Evolutionary conservation across 2,113 vertebrate species (phyloP).

Genomic region (Cygnus atratus): DNA sequence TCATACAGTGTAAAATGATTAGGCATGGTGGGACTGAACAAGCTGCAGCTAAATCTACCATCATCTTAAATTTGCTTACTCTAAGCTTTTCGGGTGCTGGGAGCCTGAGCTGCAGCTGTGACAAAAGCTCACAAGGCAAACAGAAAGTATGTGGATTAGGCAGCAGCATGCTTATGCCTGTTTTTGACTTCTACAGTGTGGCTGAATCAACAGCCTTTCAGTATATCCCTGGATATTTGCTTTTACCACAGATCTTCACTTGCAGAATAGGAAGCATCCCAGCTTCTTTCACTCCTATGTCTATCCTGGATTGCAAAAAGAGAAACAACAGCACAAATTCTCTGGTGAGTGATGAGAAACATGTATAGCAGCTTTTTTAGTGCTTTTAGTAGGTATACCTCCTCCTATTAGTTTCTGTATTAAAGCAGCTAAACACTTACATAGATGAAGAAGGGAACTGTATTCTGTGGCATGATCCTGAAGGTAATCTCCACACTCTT

Average conservation of each 20-base stretch:
- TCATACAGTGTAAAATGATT: not conserved
- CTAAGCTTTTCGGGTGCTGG: not conserved
- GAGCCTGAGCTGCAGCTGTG: not conserved
- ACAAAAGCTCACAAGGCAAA: not conserved
- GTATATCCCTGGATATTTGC: not conserved
- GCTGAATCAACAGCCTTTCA: not conserved
- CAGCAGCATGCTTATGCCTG: accelerated
- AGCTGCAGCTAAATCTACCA: not conserved
- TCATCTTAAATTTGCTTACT: not conserved
- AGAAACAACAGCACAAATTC: not conserved
- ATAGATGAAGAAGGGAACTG: not conserved
- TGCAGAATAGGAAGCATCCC: not conserved
- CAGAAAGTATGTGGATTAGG: not conserved
- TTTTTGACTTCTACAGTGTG: not conserved
- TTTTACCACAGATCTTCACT: not conserved
- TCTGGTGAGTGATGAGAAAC: not conserved
- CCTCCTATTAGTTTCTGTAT: not conserved
- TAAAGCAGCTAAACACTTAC: not conserved
- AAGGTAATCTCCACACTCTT: not conserved
- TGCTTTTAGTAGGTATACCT: not conserved
- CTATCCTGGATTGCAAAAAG: not conserved
- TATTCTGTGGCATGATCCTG: not conserved
- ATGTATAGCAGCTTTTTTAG: not conserved
- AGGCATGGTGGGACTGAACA: not conserved
- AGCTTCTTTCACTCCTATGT: not conserved